phyloP scores from a whole-genome alignment of 2,113 vertebrate species.

The Rattus rattus region DNA sequence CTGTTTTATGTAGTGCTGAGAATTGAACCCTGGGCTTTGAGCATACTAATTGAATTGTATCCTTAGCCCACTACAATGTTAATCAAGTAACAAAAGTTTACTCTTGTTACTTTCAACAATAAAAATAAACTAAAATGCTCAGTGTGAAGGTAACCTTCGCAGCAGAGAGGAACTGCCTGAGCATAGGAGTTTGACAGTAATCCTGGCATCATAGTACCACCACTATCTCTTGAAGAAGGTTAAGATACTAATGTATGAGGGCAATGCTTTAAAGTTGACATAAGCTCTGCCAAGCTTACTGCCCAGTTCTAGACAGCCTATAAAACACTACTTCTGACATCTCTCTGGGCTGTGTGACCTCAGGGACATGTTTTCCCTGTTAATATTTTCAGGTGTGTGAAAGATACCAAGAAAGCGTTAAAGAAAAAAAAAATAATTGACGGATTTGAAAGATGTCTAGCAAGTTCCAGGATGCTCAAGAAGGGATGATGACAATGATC shows the following conservation, averaged over 20 bases:
- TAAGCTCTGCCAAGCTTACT: not conserved
- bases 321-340: not conserved
- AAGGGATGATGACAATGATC: not conserved
- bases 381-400: not conserved
- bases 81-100: not conserved
- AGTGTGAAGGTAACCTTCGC: not conserved
- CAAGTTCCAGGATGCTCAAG: not conserved
- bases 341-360: not conserved
- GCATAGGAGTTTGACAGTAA: not conserved
- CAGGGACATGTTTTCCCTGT: not conserved
- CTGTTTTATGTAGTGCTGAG: not conserved
- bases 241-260: not conserved
- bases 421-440: not conserved
- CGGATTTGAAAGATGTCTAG: not conserved
- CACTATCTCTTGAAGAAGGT: not conserved
- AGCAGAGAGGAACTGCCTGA: not conserved
- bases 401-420: not conserved
- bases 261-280: not conserved
- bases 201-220: not conserved
- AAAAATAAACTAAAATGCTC: not conserved
- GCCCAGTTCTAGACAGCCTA: not conserved
- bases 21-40: not conserved
- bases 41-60: not conserved
- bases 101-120: not conserved
- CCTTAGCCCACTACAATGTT: no score